Conservation (phyloP, 2,113 vertebrate species). For the Xiphias gladius region DNA sequence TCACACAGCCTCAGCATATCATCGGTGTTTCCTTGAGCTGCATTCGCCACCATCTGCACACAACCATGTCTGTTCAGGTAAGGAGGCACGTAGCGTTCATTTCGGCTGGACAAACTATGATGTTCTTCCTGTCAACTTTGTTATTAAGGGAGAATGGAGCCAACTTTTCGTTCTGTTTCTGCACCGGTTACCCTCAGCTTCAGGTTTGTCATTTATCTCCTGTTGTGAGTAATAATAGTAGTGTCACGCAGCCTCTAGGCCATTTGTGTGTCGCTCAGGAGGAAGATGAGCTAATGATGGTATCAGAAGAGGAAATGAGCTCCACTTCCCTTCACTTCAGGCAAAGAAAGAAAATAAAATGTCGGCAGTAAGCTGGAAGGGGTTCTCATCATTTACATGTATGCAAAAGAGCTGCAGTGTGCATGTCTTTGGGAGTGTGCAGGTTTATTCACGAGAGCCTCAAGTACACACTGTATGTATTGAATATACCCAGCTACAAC, state of each 20-base stretch:
- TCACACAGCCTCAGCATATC: neutral
- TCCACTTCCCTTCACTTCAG: conserved; percentile 49
- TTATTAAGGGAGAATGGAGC: too few species aligned
- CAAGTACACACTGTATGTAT: neutral
- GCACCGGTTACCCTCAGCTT: too few species aligned
- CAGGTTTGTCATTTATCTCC: neutral
- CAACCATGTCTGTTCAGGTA: conserved; percentile 54
- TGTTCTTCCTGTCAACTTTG: neutral
- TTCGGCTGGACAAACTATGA: neutral
- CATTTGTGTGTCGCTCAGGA: neutral
- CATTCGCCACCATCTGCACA: neutral
- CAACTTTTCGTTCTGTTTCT: neutral
- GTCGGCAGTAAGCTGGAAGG: conserved; percentile 1
- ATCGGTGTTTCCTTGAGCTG: neutral
- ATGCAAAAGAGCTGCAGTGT: conserved; percentile 55
- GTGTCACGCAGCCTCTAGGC: neutral
- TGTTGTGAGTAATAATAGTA: neutral
- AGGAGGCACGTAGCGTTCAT: neutral
- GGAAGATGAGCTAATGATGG: conserved; percentile 26
- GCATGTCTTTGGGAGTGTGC: neutral
- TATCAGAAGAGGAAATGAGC: conserved; percentile 64
- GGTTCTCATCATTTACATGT: conserved; percentile 52
- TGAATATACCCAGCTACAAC: neutral
- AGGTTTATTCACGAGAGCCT: conserved; percentile 25
- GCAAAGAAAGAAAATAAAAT: conserved; percentile 37